Base-by-base conservation (phyloP, 1,140 invertebrate genomes). In the Metaphire vulgaris region DNA sequence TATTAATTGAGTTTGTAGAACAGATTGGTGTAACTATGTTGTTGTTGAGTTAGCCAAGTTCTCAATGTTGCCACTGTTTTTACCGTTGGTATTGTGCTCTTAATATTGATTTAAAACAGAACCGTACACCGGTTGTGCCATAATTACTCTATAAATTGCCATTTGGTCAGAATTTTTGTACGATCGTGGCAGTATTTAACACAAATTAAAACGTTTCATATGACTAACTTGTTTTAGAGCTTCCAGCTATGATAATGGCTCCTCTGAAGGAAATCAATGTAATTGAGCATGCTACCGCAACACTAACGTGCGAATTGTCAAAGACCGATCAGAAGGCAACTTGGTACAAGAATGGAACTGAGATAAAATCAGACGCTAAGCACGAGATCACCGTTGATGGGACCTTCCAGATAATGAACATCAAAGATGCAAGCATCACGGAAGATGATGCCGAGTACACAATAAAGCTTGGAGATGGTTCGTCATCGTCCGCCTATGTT, bases 381-480 rank as follows among this genome's bases (percentile, higher is more conserved):
- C 74, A 77, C 31, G 12, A 33, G 1, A 77, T 79, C 67, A 32
- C 21, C n/a, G 56, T 28, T n/a, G 75, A 72, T 26, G 77, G 69
- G 33, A 33, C 21, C n/a, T 41, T 79, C 12, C 83, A 85, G 72
- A 83, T 79, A 67, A 77, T 86, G 26, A 79, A 80, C n/a, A 80
- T 86, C 67, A 75, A 75, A 66, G 30, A 75, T 33, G 21, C 41
- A 56, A 56, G 74, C 33, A 90, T 95, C 6, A 90, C 90, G 69
- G 91, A 92, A 76, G 95, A 97, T 85, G 90, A 92, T 81, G 89
- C 90, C 33, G 92, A 94, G 85, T 93, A 95, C 83, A 91, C 90
- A 33, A 95, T 94, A 78, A 84, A 89, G 2, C 90, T 92, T 30
- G 89, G 90, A 29, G 94, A 94, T 82, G 91, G 94, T 1, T 93